Evolutionary conservation across 2,888 invertebrate genomes (phyloP), one percentile per base, ranked within the genome.

Genomic region (Psylliodes chrysocephalus): DNA sequence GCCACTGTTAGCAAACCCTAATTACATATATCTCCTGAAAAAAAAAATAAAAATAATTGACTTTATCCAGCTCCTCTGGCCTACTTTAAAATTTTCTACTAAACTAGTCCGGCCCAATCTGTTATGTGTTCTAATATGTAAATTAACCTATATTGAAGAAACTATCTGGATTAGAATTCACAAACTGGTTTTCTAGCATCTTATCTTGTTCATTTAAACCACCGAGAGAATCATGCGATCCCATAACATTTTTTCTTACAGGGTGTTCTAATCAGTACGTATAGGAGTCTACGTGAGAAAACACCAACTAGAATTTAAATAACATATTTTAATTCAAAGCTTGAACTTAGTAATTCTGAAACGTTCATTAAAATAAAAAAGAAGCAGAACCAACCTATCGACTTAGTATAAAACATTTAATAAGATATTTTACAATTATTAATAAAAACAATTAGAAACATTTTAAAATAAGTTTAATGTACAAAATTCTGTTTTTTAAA

Each of bases 131-230:
- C 64, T 67, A 67, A 60, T 71, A 72, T 72, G 71, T 70, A 70
- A 72, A 72, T 71, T 69, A 70, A 70, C 67, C 71, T 68, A 69
- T 67, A 71, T 71, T 68, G 68, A 71, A 70, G 69, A 69, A 69
- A 62, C 57, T 66, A 66, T 67, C 70, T 68, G 71, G 65, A 72
- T 72, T 71, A 71, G 69, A 71, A 71, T 69, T 71, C 71, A 72
- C 68, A 70, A 71, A 71, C 72, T 68, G 69, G 71, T 73, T 73
- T 68, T 69, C 60, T 66, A 61, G 68, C 63, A 67, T 70, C 68
- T 65, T 66, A 56, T 66, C 69, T 66, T 64, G 67, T 66, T 71
- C 69, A 67, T 71, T 71, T 69, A 67, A 69, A 71, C 49, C 57
- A 57, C 63, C 63, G 46, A 60, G 61, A 61, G 52, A 60, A 60